Conservation (phyloP, 2,888 invertebrate species). For the Chymomyza caudatula region DNA sequence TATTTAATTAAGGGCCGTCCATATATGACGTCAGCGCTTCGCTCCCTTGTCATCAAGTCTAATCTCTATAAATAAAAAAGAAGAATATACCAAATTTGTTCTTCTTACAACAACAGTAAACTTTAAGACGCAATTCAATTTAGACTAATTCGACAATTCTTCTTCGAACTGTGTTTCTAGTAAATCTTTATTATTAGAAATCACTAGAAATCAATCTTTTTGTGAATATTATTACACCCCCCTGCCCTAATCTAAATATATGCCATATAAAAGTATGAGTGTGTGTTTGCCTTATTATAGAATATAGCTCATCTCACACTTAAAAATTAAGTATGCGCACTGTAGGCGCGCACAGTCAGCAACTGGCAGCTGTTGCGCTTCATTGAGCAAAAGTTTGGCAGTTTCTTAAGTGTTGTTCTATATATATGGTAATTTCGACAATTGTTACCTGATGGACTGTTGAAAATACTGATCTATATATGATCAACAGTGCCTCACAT, state of each 20-base stretch:
- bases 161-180: too few relatives aligned
- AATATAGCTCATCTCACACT: constrained; percentile 22
- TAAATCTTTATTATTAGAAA: too few relatives aligned
- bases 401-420: neutral
- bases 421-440: neutral
- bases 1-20: too few relatives aligned
- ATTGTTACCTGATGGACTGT: neutral
- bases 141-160: too few relatives aligned
- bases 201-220: too few relatives aligned
- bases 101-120: too few relatives aligned
- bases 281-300: constrained; percentile 27
- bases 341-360: constrained; percentile 34
- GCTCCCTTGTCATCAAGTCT: too few relatives aligned
- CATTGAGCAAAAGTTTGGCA: constrained; percentile 47
- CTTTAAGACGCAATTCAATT: too few relatives aligned
- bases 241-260: constrained; percentile 5
- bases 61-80: too few relatives aligned
- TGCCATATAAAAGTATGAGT: constrained; percentile 19
- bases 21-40: too few relatives aligned
- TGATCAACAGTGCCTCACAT: too few relatives aligned
- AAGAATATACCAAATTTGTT: too few relatives aligned
- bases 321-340: constrained; percentile 29
- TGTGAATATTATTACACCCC: neutral
- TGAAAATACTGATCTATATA: constrained; percentile 17
- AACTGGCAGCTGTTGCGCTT: constrained; percentile 62